phyloP scores from a whole-genome alignment of 1,140 invertebrate species.

The Bilobella aurantiaca region DNA sequence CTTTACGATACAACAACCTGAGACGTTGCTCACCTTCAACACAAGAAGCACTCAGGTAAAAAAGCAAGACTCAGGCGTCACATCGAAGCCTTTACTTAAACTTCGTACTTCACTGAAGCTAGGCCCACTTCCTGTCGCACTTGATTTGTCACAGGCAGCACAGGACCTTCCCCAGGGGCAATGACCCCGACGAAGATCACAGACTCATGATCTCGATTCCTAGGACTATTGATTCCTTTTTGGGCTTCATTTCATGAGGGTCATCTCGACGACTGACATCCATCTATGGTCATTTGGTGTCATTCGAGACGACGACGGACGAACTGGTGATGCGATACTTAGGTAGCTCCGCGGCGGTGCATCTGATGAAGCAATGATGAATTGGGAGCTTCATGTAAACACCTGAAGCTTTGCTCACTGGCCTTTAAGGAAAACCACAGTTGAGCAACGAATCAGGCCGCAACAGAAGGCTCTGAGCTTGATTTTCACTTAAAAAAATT shows the following conservation, averaged over 20 bases:
- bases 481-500: neutral
- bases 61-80: constrained; percentile 34
- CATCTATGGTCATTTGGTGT: no score
- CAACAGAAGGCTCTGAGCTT: neutral
- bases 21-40: constrained; percentile 33
- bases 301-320: no score
- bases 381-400: constrained; percentile 14
- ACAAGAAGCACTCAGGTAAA: constrained; percentile 16
- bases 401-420: constrained; percentile 33
- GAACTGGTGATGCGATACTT: no score
- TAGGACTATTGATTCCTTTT: neutral
- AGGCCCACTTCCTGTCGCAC: no score
- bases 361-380: no score
- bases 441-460: constrained; percentile 34
- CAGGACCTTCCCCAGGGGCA: no score
- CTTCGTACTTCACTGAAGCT: no score
- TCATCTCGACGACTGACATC: no score
- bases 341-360: no score
- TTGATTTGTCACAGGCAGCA: neutral
- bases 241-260: no score
- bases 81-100: constrained; percentile 22
- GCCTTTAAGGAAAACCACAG: constrained; percentile 22
- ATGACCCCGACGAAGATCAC: no score
- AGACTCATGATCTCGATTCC: neutral
- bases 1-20: constrained; percentile 29